phyloP scores from a whole-genome alignment of 2,113 vertebrate genomes.

The Lonchura striata region DNA sequence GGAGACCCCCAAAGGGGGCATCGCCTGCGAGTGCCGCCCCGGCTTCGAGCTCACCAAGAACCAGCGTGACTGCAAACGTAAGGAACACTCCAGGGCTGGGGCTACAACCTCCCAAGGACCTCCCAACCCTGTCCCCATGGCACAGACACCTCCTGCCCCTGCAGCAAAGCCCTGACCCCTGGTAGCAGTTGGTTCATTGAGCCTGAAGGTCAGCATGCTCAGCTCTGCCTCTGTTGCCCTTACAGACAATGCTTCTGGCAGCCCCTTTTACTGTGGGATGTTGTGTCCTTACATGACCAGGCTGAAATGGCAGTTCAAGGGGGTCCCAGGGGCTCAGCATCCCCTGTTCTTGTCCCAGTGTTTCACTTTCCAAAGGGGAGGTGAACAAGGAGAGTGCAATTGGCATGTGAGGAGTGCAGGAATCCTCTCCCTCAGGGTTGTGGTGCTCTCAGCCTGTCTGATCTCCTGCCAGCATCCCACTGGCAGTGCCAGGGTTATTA shows the following conservation, averaged over 20 bases:
- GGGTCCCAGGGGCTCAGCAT: neutral
- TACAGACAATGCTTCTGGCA: neutral
- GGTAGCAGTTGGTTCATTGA: neutral
- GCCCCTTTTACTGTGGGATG: neutral
- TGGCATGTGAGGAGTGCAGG: neutral
- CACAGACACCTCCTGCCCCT: neutral
- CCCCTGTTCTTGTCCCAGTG: neutral
- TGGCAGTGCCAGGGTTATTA: slow-evolving; percentile 26
- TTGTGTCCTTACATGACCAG: neutral
- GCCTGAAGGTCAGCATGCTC: neutral
- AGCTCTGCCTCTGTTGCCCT: neutral
- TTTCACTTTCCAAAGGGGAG: neutral
- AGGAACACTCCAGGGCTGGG: slow-evolving; percentile 39
- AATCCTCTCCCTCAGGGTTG: neutral
- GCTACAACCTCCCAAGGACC: rapidly evolving
- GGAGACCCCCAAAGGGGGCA: slow-evolving; percentile 92
- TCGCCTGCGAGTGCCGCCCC: slow-evolving; percentile 94
- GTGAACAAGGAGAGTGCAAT: neutral
- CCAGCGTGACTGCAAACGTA: slow-evolving; percentile 95
- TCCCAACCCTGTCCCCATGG: neutral
- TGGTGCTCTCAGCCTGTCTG: neutral
- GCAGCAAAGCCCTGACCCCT: neutral
- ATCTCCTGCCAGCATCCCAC: slow-evolving; percentile 31
- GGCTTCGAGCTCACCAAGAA: slow-evolving; percentile 98
- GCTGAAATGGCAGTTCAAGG: neutral